Evolutionary conservation across 2,797 vertebrate species (phyloP), one percentile per base, ranked within the genome.

Genomic region (Ctenosaura bakeri): DNA sequence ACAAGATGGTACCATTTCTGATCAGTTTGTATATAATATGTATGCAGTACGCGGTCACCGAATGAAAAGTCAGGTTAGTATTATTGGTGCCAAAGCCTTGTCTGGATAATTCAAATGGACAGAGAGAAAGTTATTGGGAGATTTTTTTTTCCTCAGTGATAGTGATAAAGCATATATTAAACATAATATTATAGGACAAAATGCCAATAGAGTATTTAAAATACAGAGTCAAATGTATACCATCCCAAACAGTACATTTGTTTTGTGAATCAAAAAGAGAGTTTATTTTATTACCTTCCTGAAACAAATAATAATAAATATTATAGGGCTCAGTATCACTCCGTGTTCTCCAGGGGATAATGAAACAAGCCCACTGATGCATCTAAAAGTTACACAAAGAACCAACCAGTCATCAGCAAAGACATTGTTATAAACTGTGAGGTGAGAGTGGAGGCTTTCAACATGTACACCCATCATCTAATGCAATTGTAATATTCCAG

Each of bases 51-150:
- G 69, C 81, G 83, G 91, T 91, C 88, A 94, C 89, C 93, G 89
- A 93, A 90, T 90, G 90, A 94, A 95, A 94, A 89, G 92, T 92
- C 92, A 95, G 93, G 59, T 95, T 96, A 95, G 93, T 95, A 91
- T 93, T 93, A 94, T 50, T 95, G 95, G 95, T 92, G 91, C 94
- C 97, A 96, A 98, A 99, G 98, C 98, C 98, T 99, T 98, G 98
- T 98, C 98, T 98, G 98, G 98, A 98, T 97, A 96, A 97, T 98
- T 97, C 98, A 97, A 96, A 96, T 95, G 97, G 35, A 87, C n/a
- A 88, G 59, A 85, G 29, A 35, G 82, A 62, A 91, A 93, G 12
- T 20, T 50, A 87, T 94, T 87, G 91, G 13, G 13, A 87, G 91
- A 94, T 94, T 96, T 95, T 89, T 46, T 94, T 91, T 95, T 82